Evolutionary conservation across 2,797 vertebrate species (phyloP), one percentile per base, ranked within the genome.

Genomic region (Gallirallus australis): DNA sequence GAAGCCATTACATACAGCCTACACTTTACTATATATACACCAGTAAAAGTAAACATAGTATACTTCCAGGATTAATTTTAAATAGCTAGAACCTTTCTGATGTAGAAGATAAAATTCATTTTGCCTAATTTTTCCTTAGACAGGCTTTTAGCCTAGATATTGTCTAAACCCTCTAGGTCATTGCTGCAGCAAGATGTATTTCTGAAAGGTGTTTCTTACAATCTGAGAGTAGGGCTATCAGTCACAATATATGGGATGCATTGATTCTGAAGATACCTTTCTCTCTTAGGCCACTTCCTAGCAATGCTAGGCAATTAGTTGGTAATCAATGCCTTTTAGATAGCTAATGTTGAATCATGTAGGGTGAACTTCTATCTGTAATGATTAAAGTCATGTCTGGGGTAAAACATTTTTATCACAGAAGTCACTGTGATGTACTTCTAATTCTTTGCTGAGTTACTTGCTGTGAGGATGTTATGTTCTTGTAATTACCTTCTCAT

Each of bases 1-100:
- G 33, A 72, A 88, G 56, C 47, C 65, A 95, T 93, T 96, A 95
- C 59, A 68, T 76, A 30, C 82, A 90, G 54, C 93, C 96, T 91
- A 93, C 73, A 1, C 77, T 86, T 90, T 79, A 57, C 91, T 94
- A 81, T 95, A 91, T 93, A 88, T 96, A 88, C 83, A 35, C 15
- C 66, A 47, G 80, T 35, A 80, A 76, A 88, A 69, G 72, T 90
- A 96, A 95, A 90, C 42, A 90, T 83, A 91, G 50, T 90, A 76
- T 59, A 86, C 8, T 88, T 94, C n/a, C 24, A 88, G 40, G 31
- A 78, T 75, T 94, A 4, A 57, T 69, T 88, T 86, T 35, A 65
- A 82, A 72, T 63, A 86, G 6, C 40, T 76, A 47, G 42, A 81
- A 39, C 21, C 45, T 65, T 81, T 54, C 27, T 69, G 57, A 35